Conservation (phyloP, 2,888 invertebrate species). For the Pomacea canaliculata region DNA sequence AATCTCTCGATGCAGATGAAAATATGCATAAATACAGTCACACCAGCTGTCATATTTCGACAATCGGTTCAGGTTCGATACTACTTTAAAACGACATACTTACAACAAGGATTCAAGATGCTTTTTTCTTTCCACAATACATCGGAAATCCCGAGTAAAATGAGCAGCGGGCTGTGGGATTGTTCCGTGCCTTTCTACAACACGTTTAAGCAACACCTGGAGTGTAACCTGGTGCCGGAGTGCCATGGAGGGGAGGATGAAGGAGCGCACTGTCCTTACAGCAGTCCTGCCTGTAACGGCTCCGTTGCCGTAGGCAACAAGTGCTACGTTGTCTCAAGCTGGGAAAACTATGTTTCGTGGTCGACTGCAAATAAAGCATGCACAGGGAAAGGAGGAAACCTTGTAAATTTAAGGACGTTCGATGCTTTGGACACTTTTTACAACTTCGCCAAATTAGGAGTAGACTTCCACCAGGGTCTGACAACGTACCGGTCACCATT, state of each 20-base stretch:
- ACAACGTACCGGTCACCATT: background rate
- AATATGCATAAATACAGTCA: too few species aligned
- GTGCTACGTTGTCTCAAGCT: background rate
- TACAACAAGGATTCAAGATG: background rate
- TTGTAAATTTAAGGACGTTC: conserved; percentile 9
- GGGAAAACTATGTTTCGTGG: background rate
- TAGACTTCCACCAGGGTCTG: background rate
- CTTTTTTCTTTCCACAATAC: background rate
- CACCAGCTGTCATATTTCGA: too few species aligned
- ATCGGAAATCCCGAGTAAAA: background rate
- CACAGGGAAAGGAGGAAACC: background rate
- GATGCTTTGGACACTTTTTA: background rate
- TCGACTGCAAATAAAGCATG: background rate
- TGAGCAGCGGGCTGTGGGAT: background rate
- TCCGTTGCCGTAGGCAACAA: conserved; percentile 9
- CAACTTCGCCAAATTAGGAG: background rate
- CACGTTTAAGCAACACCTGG: conserved; percentile 12
- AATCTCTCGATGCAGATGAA: too few species aligned
- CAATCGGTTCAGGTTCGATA: background rate
- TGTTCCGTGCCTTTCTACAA: conserved; percentile 15
- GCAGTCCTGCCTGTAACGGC: conserved; percentile 9
- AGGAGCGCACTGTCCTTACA: conserved; percentile 13
- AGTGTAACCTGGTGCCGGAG: conserved; percentile 10
- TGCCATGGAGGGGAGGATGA: conserved; percentile 12
- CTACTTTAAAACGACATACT: background rate